Evolutionary conservation across 2,888 invertebrate species (phyloP).

Genomic region (Icerya purchasi): DNA sequence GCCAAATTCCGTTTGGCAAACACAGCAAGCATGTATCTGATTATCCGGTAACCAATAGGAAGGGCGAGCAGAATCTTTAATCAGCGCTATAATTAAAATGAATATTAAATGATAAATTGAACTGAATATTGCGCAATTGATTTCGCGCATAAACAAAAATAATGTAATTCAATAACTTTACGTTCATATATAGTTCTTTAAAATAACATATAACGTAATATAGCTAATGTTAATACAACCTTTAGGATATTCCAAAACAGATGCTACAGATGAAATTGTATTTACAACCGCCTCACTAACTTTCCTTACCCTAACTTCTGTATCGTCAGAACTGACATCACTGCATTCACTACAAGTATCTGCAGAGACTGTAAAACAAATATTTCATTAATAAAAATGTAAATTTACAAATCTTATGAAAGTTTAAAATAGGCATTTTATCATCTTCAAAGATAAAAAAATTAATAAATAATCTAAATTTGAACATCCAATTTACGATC

Average conservation of each 20-base stretch:
- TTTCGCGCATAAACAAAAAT: too few relatives aligned
- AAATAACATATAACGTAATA: too few relatives aligned
- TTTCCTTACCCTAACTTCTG: slow-evolving; percentile 35
- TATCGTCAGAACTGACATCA: slow-evolving; percentile 19
- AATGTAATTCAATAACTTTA: too few relatives aligned
- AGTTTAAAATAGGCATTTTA: too few relatives aligned
- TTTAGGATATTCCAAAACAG: slow-evolving; percentile 49
- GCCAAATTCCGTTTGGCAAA: slow-evolving; percentile 38
- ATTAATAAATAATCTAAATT: too few relatives aligned
- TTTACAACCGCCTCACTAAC: slow-evolving; percentile 50
- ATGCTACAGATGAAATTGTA: slow-evolving; percentile 44
- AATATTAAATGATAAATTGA: too few relatives aligned
- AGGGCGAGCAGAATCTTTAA: slow-evolving; percentile 54
- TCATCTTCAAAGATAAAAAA: too few relatives aligned
- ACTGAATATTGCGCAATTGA: not conserved
- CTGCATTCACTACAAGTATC: slow-evolving; percentile 7
- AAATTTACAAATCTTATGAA: too few relatives aligned
- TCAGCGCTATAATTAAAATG: slow-evolving; percentile 30
- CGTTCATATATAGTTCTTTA: too few relatives aligned
- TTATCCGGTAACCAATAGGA: slow-evolving; percentile 60
- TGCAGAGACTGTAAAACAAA: not conserved
- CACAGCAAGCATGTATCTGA: slow-evolving; percentile 40
- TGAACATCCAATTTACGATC: too few relatives aligned
- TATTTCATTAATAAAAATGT: too few relatives aligned
- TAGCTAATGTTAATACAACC: too few relatives aligned